Conservation (phyloP, 1,140 invertebrate species). For the Zaprionus davidi region DNA sequence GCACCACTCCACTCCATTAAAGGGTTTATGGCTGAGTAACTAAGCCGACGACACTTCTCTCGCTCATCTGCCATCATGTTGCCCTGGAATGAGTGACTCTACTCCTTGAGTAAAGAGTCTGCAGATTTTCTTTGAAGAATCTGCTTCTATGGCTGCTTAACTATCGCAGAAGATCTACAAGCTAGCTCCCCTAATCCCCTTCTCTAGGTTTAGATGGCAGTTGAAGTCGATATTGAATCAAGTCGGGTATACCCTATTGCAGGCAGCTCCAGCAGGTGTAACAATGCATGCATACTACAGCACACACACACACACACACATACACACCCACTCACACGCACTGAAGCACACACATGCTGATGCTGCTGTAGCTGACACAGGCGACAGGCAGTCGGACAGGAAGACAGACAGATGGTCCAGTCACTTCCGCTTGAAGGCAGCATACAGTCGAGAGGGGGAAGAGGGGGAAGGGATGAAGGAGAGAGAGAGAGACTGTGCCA, state of each 20-base stretch:
- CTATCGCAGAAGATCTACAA: no score
- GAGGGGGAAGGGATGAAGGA: neutral
- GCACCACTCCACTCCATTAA: no score
- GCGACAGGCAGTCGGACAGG: conserved; percentile 24
- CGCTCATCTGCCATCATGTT: no score
- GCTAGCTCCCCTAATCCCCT: no score
- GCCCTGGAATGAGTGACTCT: no score
- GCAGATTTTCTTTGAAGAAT: no score
- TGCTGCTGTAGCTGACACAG: conserved; percentile 17
- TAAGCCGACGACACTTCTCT: no score
- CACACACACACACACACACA: conserved; percentile 7
- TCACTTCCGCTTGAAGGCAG: conserved; percentile 62
- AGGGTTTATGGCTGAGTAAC: no score
- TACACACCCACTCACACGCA: neutral
- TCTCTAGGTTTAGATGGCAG: no score
- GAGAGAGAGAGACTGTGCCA: neutral
- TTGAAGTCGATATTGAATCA: neutral
- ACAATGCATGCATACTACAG: conserved; percentile 25
- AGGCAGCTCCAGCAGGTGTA: neutral
- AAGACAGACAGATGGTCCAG: conserved; percentile 51
- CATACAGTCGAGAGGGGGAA: neutral
- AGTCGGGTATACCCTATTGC: neutral
- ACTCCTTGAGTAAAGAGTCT: no score
- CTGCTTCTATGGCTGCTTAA: no score
- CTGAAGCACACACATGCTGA: conserved; percentile 17